Conservation (phyloP, 2,888 invertebrate species). For the Caenorhabditis uteleia region DNA sequence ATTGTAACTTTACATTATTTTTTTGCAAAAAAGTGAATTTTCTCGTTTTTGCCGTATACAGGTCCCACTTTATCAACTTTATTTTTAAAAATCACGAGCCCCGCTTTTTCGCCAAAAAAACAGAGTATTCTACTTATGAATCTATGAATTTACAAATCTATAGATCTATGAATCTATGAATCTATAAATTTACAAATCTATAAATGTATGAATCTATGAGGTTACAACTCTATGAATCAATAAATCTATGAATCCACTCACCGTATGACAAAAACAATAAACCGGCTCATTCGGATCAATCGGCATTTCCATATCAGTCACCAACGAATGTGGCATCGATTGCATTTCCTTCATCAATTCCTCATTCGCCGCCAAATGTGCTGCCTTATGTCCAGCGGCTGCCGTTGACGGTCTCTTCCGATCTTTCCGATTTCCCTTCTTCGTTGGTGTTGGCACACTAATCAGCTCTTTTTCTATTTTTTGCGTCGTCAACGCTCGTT, state of each 20-base stretch:
- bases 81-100: too few relatives aligned
- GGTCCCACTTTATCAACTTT: too few relatives aligned
- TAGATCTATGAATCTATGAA: too few relatives aligned
- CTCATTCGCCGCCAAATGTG: slow-evolving; percentile 9
- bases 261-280: slow-evolving; percentile 91
- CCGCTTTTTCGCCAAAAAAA: too few relatives aligned
- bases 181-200: too few relatives aligned
- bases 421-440: slow-evolving; percentile 4
- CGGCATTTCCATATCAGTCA: slow-evolving; percentile 74
- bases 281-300: slow-evolving; percentile 95
- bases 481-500: neutral
- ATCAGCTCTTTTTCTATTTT: neutral
- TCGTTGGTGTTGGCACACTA: neutral
- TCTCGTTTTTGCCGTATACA: too few relatives aligned
- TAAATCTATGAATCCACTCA: slow-evolving; percentile 6
- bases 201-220: too few relatives aligned
- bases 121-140: too few relatives aligned
- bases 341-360: slow-evolving; percentile 14
- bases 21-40: too few relatives aligned
- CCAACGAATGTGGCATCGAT: slow-evolving; percentile 46
- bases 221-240: too few relatives aligned
- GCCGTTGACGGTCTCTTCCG: slow-evolving; percentile 13
- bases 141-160: too few relatives aligned
- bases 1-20: too few relatives aligned
- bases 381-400: slow-evolving; percentile 7